Base-by-base conservation (phyloP, 2,113 vertebrate species). In the Platycercus adscitus region DNA sequence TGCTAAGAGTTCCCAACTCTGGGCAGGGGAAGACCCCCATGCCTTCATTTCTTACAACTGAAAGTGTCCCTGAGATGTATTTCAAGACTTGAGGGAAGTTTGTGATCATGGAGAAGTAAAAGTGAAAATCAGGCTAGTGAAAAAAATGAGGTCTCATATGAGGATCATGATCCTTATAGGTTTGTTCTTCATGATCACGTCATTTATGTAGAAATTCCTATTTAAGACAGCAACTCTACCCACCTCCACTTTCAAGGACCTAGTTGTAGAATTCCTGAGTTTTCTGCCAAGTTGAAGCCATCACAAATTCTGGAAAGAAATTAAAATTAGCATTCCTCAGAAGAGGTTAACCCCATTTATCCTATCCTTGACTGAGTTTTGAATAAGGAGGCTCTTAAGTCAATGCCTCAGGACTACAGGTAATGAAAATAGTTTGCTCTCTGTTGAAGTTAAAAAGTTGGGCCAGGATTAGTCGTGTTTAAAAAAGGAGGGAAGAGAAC, bases 231-330 rank as follows among this genome's bases (percentile, higher is more conserved):
- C 33, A 35, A 53, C 33, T 91, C 76, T 72, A 91, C 93, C 70
- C 95, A 97, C 98, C 98, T 98, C 98, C 95, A 55, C 97, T 98
- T 91, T 98, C 97, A 92, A 98, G 94, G 82, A 97, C 43, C 94
- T 91, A 88, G n/a, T 47, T 61, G 89, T 97, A 97, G 84, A 97
- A 94, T 53, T 97, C 86, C 56, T 96, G 95, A 47, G 88, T 69
- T 83, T 95, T 98, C 95, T 97, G 92, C 98, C 96, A 98, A 44
- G 56, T 20, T 26, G 96, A 89, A 70, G 95, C 88, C 98, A 98
- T 93, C 18, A 2, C 4, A 41, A n/a, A 13, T 35, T 71, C 92
- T 97, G 81, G 2, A 58, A 92, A 80, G 9, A 90, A 94, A 94
- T 80, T 37, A 70, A 85, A 93, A 61, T 90, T 24, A 90, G 28